Evolutionary conservation across 2,113 vertebrate species (phyloP).

Genomic region (Charadrius vociferus): DNA sequence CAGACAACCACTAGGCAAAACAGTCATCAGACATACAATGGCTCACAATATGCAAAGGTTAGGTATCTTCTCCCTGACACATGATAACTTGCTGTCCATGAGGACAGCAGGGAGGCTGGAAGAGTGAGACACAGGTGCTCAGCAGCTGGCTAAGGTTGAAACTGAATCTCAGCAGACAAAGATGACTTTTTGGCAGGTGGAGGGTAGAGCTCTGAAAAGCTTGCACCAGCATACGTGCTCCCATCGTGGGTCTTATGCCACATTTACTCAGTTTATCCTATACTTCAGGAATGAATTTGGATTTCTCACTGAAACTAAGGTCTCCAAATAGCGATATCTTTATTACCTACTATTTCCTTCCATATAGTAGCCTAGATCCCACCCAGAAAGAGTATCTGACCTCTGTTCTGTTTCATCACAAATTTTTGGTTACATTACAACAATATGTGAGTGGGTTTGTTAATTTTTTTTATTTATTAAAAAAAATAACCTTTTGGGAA

Average conservation of each 20-base stretch:
- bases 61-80: neutral
- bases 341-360: neutral
- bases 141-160: neutral
- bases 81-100: neutral
- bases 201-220: neutral
- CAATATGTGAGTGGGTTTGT: rapidly evolving
- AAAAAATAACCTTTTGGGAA: neutral
- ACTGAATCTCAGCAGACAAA: neutral
- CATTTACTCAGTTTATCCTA: neutral
- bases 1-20: neutral
- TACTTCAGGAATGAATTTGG: rapidly evolving
- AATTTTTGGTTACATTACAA: neutral
- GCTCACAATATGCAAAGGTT: neutral
- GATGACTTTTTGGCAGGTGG: neutral
- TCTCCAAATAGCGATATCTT: rapidly evolving
- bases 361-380: neutral
- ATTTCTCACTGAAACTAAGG: neutral
- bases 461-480: neutral
- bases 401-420: neutral
- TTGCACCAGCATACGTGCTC: neutral
- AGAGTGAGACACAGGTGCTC: neutral
- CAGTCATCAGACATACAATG: neutral
- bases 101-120: neutral
- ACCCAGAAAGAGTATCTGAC: neutral
- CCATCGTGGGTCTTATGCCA: neutral